Percentiles rank a stretch among this genome's conserved stretches.
Evolutionary conservation across 2,113 vertebrate species (phyloP).

Genomic region (Saccopteryx leptura): DNA sequence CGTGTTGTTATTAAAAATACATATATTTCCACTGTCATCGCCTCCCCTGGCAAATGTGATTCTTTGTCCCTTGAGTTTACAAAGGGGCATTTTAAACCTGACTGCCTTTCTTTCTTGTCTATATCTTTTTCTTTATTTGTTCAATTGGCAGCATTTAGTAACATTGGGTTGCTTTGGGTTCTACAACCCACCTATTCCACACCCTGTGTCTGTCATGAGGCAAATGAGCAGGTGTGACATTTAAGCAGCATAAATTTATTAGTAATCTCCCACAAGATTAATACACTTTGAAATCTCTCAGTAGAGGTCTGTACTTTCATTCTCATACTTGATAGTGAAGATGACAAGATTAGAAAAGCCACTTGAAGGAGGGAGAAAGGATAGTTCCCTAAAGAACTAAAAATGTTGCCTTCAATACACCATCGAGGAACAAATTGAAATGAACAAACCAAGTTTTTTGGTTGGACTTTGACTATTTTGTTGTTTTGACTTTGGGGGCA

Average conservation of each 20-base stretch:
- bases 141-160: not conserved
- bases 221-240: not conserved
- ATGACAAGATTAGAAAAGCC: not conserved
- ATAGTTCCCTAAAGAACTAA: not conserved
- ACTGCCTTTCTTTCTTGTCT: not conserved
- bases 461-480: not conserved
- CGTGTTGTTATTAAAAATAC: not conserved
- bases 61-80: not conserved
- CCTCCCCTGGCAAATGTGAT: not conserved
- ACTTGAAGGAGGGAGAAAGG: not conserved
- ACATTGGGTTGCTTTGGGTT: not conserved
- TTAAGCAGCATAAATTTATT: not conserved
- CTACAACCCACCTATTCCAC: not conserved
- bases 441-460: not conserved
- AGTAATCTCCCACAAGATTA: not conserved
- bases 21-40: not conserved
- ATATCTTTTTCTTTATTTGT: not conserved
- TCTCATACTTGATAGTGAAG: not conserved
- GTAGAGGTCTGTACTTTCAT: not conserved
- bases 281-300: not conserved
- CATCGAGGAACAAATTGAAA: not conserved
- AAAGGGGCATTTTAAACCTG: not conserved
- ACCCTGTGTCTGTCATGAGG: not conserved
- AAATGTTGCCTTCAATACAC: not conserved
- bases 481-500: not conserved